phyloP scores from a whole-genome alignment of 2,797 vertebrate species.

The Acipenser transmontanus region DNA sequence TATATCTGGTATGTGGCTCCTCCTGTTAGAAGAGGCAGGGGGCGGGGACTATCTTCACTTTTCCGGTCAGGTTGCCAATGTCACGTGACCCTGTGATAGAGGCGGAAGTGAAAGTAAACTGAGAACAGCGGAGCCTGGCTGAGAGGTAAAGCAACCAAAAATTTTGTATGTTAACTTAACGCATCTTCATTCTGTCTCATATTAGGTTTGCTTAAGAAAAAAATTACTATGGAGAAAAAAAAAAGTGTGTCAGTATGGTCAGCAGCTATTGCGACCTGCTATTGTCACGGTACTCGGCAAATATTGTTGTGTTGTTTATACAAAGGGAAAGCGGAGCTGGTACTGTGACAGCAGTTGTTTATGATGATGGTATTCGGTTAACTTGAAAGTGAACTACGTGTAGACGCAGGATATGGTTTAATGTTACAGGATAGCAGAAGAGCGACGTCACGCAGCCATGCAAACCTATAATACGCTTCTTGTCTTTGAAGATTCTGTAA shows the following conservation, averaged over 20 bases:
- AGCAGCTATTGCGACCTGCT: not conserved
- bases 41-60: not conserved
- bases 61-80: constrained; percentile 21
- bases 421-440: too few species aligned
- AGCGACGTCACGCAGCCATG: too few species aligned
- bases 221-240: not conserved
- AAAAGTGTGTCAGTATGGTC: not conserved
- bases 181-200: not conserved
- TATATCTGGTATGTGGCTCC: too few species aligned
- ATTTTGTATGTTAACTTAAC: not conserved
- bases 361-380: too few species aligned
- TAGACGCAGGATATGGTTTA: too few species aligned
- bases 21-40: too few species aligned
- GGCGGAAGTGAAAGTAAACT: constrained; percentile 66
- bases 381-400: too few species aligned
- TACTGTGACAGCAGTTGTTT: too few species aligned
- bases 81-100: constrained; percentile 59
- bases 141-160: constrained; percentile 43
- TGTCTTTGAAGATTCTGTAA: too few species aligned
- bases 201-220: not conserved
- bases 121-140: constrained; percentile 44
- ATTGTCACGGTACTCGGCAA: not conserved
- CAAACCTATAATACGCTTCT: too few species aligned
- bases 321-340: too few species aligned
- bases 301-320: too few species aligned